These are phyloP conservation scores for Tigriopus japonicus DNA, from an alignment of 1,140 invertebrate species.

Conservation along the genomic window DNA sequence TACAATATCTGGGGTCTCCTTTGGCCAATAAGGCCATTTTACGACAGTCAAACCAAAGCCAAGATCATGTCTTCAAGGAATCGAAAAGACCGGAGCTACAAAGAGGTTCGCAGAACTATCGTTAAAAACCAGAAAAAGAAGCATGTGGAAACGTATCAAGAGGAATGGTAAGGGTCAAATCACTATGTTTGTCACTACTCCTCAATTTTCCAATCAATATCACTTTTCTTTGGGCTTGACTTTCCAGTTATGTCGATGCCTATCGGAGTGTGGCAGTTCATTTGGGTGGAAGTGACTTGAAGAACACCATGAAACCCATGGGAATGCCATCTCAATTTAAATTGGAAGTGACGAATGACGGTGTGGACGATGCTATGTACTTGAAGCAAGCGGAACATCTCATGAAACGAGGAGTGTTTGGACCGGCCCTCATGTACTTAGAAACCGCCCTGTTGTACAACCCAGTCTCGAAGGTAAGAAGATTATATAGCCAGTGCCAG, in stretches of 20 bases:
- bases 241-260: conserved; percentile 9
- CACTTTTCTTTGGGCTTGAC: no score
- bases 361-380: neutral
- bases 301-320: neutral
- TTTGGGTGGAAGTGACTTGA: neutral
- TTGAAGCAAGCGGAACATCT: conserved; percentile 4
- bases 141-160: no score
- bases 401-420: neutral
- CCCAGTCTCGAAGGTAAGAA: neutral
- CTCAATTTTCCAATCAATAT: no score
- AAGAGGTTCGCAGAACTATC: no score
- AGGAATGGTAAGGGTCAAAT: no score
- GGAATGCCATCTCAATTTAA: neutral
- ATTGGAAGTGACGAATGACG: neutral
- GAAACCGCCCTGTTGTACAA: neutral
- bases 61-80: no score
- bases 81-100: no score
- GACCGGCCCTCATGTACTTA: neutral
- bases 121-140: no score
- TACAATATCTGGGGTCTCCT: no score
- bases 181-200: no score
- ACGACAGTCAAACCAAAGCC: no score
- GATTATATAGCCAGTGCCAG: neutral
- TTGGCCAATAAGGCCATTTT: no score
- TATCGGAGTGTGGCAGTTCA: neutral